Base-by-base conservation (phyloP, 2,113 vertebrate genomes). In the Oryzias celebensis region DNA sequence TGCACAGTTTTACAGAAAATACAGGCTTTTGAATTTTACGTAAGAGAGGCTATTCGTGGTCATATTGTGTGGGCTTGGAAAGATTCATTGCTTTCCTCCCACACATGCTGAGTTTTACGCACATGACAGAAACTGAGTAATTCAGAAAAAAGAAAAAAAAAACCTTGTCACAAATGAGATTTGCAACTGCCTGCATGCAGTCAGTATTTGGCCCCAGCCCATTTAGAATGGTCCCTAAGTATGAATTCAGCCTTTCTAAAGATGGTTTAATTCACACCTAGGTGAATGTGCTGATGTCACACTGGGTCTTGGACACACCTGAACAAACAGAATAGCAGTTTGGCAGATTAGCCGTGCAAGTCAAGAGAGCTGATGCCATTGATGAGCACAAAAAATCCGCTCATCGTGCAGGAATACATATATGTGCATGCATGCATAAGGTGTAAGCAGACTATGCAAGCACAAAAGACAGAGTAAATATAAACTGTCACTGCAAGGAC, bases 21-120 rank as follows among this genome's bases (percentile, higher is more conserved):
- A 14, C 56, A 56, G 45, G 51, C 22, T 47, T 36, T 75, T 61
- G 18, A 31, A 69, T 72, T 80, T 77, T 77, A 80, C 67, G 24
- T 80, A 86, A 89, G 71, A 28, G 16, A 45, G 55, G 53, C 76
- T 87, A 88, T 89, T 87, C 83, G 67, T 80, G 82, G 78, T 63
- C 55, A 68, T 28, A 44, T 46, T 73, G 77, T 80, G 86, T 89
- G 85, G 86, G 85, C 69, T 68, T 78, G 62, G 68, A 68, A 60
- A 71, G 70, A 86, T 56, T 84, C 77, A 71, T 63, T 71, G 75
- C 61, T 73, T 36, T 48, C 66, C 78, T 67, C 86, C 85, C 73
- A 87, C 86, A 70, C 75, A 52, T 65, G 54, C 36, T 62, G 65
- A 77, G 63, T 84, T 87, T 81, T 85, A 88, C 78, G 28, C 74